phyloP scores from a whole-genome alignment of 2,113 vertebrate genomes.

The Mormyrus iriodes region DNA sequence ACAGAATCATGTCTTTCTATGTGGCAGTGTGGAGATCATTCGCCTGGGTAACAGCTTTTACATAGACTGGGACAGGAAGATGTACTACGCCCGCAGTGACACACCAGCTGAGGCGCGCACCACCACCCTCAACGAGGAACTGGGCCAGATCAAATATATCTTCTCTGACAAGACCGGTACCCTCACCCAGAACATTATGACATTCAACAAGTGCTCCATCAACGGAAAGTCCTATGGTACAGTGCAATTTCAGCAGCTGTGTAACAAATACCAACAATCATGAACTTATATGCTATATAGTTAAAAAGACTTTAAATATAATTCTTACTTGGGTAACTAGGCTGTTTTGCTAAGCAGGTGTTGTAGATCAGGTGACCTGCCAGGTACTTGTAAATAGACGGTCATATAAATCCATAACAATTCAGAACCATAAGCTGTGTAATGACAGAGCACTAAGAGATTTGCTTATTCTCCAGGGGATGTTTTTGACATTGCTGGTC shows the following conservation, averaged over 20 bases:
- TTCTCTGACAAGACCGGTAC: conserved; percentile 98
- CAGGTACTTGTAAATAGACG: background rate
- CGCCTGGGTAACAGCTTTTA: conserved; percentile 92
- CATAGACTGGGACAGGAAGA: conserved; percentile 92
- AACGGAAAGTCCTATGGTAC: conserved; percentile 79
- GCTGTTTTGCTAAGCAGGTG: background rate
- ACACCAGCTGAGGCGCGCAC: conserved; percentile 81
- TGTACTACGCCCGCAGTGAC: conserved; percentile 72
- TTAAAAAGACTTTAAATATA: background rate
- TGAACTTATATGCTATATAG: background rate
- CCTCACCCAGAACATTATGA: conserved; percentile 95
- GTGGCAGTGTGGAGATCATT: conserved; percentile 86
- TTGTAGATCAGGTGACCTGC: background rate
- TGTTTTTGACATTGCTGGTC: conserved; percentile 60
- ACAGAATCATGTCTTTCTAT: background rate
- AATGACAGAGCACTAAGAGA: background rate
- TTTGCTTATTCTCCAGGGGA: conserved; percentile 59
- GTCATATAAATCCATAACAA: background rate
- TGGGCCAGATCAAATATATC: conserved; percentile 91
- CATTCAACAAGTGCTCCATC: conserved; percentile 91
- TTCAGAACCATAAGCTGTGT: background rate
- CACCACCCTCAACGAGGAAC: conserved; percentile 93
- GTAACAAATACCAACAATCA: background rate
- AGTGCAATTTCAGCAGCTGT: background rate
- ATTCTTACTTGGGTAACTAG: background rate